phyloP scores from a whole-genome alignment of 2,797 vertebrate genomes.

The Ataeniobius toweri region DNA sequence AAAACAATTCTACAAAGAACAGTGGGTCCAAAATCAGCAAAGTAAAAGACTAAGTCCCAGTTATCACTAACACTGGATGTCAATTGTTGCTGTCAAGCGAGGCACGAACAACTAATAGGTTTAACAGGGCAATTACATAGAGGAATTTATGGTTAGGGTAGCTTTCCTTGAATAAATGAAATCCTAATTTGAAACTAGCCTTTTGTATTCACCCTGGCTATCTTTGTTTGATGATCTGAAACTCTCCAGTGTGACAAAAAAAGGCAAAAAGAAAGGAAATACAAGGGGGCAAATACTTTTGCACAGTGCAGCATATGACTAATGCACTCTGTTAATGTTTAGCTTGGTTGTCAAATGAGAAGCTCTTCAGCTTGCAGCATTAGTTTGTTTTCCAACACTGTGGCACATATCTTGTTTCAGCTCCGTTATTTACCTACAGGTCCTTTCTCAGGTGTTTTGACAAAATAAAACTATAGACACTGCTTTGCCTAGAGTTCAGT shows the following conservation, averaged over 20 bases:
- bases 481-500: neutral
- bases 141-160: neutral
- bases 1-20: neutral
- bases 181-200: neutral
- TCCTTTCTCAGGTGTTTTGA: neutral
- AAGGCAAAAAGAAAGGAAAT: neutral
- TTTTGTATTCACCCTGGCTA: neutral
- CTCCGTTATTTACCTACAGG: neutral
- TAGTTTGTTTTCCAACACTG: neutral
- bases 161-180: neutral
- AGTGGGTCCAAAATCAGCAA: neutral
- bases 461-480: neutral
- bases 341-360: neutral
- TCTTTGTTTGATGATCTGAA: neutral
- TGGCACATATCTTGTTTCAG: neutral
- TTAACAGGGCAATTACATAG: neutral
- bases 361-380: no score
- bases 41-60: neutral
- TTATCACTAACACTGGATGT: neutral
- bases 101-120: neutral
- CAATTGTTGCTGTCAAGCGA: neutral
- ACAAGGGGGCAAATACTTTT: neutral
- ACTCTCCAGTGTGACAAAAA: neutral
- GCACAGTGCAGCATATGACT: neutral
- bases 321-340: neutral